Evolutionary conservation across 1,140 invertebrate genomes (phyloP).

Genomic region (Orchesella cincta): DNA sequence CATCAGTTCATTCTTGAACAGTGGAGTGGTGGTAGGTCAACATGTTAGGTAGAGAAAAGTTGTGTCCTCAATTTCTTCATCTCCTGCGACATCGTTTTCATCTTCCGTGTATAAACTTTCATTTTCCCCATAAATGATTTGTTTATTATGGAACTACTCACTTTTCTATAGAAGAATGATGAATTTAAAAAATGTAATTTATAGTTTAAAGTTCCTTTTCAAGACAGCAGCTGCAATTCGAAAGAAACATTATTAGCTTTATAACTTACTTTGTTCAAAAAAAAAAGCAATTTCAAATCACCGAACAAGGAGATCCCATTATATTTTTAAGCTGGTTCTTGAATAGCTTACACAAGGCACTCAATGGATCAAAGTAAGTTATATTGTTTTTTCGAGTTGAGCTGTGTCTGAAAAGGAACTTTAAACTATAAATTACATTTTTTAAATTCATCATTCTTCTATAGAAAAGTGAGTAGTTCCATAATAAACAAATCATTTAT

Average conservation of each 20-base stretch:
- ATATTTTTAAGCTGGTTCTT: conserved; percentile 97
- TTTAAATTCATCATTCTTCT: conserved; percentile 52
- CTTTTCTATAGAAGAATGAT: conserved; percentile 63
- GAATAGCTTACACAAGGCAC: conserved; percentile 85
- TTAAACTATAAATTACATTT: conserved; percentile 2
- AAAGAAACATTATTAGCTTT: too few relatives aligned
- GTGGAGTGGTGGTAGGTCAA: conserved; percentile 91
- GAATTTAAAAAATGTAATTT: too few relatives aligned
- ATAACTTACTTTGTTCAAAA: too few relatives aligned
- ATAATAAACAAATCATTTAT: conserved; percentile 95
- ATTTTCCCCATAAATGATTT: conserved; percentile 94
- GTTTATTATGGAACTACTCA: conserved; percentile 86
- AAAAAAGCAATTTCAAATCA: conserved; percentile 97
- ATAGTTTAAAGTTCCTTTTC: too few relatives aligned
- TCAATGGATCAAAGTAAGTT: conserved; percentile 74
- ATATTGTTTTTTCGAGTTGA: background rate
- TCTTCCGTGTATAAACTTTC: conserved; percentile 90
- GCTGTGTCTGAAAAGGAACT: too few relatives aligned
- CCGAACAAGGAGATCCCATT: conserved; percentile 96
- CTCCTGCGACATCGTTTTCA: conserved; percentile 92
- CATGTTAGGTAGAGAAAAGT: conserved; percentile 95
- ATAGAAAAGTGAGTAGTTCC: conserved; percentile 72
- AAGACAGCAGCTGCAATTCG: too few relatives aligned
- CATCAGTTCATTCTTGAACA: conserved; percentile 94
- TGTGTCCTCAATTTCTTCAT: conserved; percentile 81